Evolutionary conservation across 2,797 vertebrate species (phyloP), one percentile per base, ranked within the genome.

Genomic region (Phrynocephalus forsythii): DNA sequence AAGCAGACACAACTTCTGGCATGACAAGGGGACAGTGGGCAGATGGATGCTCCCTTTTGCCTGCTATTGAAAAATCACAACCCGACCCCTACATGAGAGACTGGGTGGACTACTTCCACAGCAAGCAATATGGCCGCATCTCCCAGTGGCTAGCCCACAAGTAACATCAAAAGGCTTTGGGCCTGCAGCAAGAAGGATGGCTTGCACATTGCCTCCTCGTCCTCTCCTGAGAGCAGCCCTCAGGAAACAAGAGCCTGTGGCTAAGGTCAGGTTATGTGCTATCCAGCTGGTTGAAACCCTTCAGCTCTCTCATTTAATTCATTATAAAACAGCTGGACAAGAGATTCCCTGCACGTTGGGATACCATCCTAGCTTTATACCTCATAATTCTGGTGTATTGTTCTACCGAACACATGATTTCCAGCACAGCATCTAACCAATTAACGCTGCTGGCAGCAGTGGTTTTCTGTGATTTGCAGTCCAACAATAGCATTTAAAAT

Each of bases 391-490:
- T 67, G 73, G 86, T 60, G 7, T 85, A 85, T 88, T 82, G 86
- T 60, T 90, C 82, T 76, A 83, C 33, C 79, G 1, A 77, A 75
- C 63, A 79, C 80, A 56, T 88, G 81, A 91, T 91, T 93, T 93
- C 44, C 88, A 92, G 85, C 91, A 76, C 86, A 93, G 84, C 9
- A 90, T 91, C 86, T 87, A 72, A 76, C 90, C 91, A 92, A 72
- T 90, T 93, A 93, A 44, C 68, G 67, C 72, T 88, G 68, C 60
- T 88, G 77, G 77, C n/a, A 48, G 44, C 2, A 79, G 22, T 66
- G 38, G 15, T 85, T 86, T 88, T 87, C 87, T 81, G 80, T 80
- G 80, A 86, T 18, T 87, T 88, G 91, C n/a, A 78, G 71, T 86
- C 81, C 90, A 92, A 84, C 81, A 88, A 44, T 8, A 48, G 30